phyloP scores from a whole-genome alignment of 2,113 vertebrate species.

The Athene noctua region DNA sequence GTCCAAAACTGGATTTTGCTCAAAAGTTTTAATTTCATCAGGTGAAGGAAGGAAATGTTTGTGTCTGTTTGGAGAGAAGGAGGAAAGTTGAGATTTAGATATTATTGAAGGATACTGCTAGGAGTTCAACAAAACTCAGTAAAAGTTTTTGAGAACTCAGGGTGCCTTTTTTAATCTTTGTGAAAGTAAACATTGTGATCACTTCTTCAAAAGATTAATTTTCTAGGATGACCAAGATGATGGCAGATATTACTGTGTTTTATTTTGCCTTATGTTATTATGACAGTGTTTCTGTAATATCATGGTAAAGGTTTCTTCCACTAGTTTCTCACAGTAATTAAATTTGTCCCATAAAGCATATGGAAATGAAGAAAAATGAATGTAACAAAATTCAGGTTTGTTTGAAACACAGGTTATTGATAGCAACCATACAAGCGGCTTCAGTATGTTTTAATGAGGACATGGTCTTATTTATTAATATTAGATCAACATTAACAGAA shows the following conservation, averaged over 20 bases:
- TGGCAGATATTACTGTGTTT: not conserved
- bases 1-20: not conserved
- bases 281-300: not conserved
- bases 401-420: not conserved
- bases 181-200: not conserved
- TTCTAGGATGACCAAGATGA: not conserved
- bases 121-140: not conserved
- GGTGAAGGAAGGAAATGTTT: not conserved
- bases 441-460: not conserved
- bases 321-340: not conserved
- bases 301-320: not conserved
- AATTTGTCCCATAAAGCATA: not conserved
- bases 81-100: not conserved
- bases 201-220: not conserved
- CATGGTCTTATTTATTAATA: not conserved
- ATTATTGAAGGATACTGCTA: not conserved
- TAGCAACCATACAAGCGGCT: rapidly evolving
- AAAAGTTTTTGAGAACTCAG: not conserved
- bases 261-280: not conserved
- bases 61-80: not conserved
- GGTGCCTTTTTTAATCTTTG: not conserved
- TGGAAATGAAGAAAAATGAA: not conserved
- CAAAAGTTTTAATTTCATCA: not conserved
- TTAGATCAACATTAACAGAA: not conserved
- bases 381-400: not conserved